Base-by-base conservation (phyloP, 1,140 invertebrate genomes). In the Hesperophylax magnus region DNA sequence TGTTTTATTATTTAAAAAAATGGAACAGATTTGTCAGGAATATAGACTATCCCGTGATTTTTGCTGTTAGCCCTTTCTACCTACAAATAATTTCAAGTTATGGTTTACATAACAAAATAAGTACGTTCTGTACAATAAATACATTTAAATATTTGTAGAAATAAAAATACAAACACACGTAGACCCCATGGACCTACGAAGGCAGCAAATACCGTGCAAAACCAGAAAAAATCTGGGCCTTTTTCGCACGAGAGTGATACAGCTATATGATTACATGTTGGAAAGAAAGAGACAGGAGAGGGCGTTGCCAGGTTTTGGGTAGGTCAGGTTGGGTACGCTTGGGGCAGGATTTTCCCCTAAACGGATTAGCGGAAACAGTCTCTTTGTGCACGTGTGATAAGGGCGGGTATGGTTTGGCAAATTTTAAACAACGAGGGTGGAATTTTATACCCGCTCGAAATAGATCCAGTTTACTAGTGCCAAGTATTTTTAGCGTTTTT, bases 251-350 rank as follows among this genome's bases (percentile, higher is more conserved):
- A 61, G 24, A 61, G 58, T 14, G 58, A 61, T 31, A 4, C 22
- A 15, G 63, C 63, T n/a, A 31, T 24, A 54, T 27, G 15, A 2
- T 14, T 20, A 18, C 9, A 15, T 8, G 5, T 1, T 22, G 17
- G 47, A 14, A 54, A 31, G 54, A 56, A 34, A 5, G 72, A 75
- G 22, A 75, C 6, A 2, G 20, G 52, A 52, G 54, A 56, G 72
- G 72, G 72, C 72, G 72, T 53, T 9, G 52, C 72, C 72, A 47
- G 17, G 9, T 56, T 75, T 75, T 56, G 27, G 72, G 54, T 75
- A 75, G 54, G 72, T 75, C 72, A 75, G 72, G 24, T 56, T 56
- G 15, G 52, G 47, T 22, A 11, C 14, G 53, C 52, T 56, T 56
- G 72, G 72, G 72, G 54, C 31, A 75, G 24, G 72, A 56, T 75